Evolutionary conservation across 2,113 vertebrate genomes (phyloP).

Genomic region (Chaetura pelagica): DNA sequence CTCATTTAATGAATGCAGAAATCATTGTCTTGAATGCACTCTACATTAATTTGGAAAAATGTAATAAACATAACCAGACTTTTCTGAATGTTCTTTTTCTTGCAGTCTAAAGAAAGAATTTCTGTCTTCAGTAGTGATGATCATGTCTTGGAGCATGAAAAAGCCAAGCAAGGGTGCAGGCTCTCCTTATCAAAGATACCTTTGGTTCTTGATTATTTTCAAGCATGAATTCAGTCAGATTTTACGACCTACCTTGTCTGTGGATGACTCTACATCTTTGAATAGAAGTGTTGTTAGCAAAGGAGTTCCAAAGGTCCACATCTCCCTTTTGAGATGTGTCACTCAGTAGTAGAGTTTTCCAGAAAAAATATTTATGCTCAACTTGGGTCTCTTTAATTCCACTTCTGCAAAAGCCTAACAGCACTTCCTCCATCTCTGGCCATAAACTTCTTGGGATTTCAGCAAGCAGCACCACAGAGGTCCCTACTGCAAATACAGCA

Average conservation of each 20-base stretch:
- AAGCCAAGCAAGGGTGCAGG: neutral
- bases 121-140: neutral
- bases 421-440: neutral
- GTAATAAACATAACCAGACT: neutral
- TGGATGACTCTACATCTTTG: neutral
- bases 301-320: neutral
- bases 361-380: neutral
- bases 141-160: neutral
- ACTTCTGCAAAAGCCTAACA: neutral
- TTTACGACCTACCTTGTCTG: neutral
- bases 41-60: neutral
- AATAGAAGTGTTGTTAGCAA: neutral
- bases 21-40: neutral
- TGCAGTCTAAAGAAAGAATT: neutral
- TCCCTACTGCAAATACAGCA: neutral
- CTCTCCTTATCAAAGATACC: neutral
- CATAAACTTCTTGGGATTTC: neutral
- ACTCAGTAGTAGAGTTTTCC: neutral
- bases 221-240: neutral
- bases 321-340: neutral
- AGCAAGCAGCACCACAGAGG: neutral
- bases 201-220: neutral
- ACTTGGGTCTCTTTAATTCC: neutral
- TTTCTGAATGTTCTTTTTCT: neutral
- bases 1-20: neutral